Percentiles rank a stretch among this genome's conserved stretches.
Evolutionary conservation across 2,888 invertebrate genomes (phyloP).

Genomic region (Oegoconia quadripuncta): DNA sequence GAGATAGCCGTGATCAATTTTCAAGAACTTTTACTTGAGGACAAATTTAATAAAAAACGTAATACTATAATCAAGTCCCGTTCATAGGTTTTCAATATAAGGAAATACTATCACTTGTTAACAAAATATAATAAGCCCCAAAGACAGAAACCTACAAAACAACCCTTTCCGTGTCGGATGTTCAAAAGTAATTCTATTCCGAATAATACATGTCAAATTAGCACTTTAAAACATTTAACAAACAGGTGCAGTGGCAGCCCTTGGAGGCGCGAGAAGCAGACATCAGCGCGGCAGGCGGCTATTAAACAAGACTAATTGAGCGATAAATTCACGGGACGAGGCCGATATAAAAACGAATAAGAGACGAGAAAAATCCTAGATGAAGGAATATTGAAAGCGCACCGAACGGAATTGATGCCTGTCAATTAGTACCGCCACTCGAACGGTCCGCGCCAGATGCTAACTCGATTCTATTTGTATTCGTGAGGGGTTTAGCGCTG

Average conservation of each 20-base stretch:
- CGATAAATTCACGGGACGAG: constrained; percentile 77
- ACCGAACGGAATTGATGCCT: constrained; percentile 73
- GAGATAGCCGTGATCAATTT: no score
- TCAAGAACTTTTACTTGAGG: no score
- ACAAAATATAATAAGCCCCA: no score
- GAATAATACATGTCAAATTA: no score
- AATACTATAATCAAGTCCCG: no score
- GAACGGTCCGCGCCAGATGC: constrained; percentile 61
- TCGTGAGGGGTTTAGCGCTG: constrained; percentile 16
- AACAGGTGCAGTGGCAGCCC: constrained; percentile 60
- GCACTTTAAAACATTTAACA: no score
- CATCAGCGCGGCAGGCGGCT: constrained; percentile 78
- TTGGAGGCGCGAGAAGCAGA: constrained; percentile 70
- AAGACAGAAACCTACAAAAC: no score
- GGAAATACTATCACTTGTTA: no score
- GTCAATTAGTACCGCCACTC: constrained; percentile 70
- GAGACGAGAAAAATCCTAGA: constrained; percentile 59
- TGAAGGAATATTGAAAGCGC: constrained; percentile 76
- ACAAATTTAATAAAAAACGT: no score
- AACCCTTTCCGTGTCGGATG: no score
- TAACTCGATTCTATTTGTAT: constrained; percentile 45
- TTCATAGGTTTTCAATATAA: no score
- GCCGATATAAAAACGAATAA: constrained; percentile 54
- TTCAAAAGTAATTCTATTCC: no score
- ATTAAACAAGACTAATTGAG: constrained; percentile 81